Evolutionary conservation across 1,140 invertebrate species (phyloP).

Genomic region (Thaumetopoea pityocampa): DNA sequence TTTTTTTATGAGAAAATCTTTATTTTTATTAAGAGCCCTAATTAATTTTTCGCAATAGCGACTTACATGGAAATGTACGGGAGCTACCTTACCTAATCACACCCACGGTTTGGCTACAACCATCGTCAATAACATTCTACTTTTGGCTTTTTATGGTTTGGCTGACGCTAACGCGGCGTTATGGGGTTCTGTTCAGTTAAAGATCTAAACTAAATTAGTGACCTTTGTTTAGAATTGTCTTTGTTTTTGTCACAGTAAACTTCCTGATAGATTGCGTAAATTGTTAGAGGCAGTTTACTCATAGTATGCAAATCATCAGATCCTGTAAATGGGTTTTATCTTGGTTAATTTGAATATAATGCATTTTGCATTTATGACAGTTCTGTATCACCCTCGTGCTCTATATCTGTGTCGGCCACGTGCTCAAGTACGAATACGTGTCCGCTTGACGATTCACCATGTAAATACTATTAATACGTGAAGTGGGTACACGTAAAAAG

Average conservation of each 20-base stretch:
- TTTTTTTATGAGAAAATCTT: constrained; percentile 17
- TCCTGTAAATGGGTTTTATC: not conserved
- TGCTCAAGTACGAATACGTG: constrained; percentile 40
- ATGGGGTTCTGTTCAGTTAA: no score
- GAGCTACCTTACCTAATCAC: no score
- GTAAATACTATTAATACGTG: constrained; percentile 52
- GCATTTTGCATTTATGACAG: constrained; percentile 1
- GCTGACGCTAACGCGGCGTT: no score
- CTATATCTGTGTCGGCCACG: constrained; percentile 22
- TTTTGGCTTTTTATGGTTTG: no score
- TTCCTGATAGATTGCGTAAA: not conserved
- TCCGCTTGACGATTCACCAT: constrained; percentile 36
- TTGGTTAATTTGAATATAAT: constrained; percentile 10
- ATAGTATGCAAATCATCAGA: not conserved
- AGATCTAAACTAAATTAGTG: no score
- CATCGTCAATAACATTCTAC: no score
- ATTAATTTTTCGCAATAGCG: no score
- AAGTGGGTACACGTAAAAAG: constrained; percentile 34
- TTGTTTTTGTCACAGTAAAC: not conserved
- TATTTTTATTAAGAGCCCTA: no score
- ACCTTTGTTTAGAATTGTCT: constrained; percentile 5
- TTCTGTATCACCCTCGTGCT: no score
- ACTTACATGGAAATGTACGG: no score
- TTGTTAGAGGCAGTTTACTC: no score
- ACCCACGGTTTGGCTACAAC: no score